These are phyloP conservation scores for Ia io DNA, from an alignment of 2,113 vertebrate species.

Conservation along the genomic window DNA sequence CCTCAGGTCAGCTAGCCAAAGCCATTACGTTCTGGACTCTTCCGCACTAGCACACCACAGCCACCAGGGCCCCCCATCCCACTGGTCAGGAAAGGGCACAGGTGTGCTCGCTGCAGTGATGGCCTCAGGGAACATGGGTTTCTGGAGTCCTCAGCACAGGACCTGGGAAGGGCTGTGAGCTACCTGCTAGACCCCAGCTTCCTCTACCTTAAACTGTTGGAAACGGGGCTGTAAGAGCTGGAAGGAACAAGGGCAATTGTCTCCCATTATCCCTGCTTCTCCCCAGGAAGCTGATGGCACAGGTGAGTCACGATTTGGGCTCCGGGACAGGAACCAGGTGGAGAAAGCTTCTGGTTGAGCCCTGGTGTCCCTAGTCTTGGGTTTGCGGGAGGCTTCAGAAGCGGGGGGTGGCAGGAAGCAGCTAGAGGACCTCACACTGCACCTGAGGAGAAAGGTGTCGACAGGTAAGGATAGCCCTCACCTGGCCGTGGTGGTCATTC, in stretches of 20 bases:
- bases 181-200: background rate
- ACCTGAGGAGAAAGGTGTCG: background rate
- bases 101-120: too few relatives aligned
- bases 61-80: background rate
- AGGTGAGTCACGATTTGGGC: background rate
- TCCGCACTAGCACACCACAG: background rate
- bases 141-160: background rate
- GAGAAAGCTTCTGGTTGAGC: background rate
- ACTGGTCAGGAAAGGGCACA: background rate
- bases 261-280: background rate
- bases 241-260: background rate
- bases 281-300: background rate
- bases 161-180: background rate
- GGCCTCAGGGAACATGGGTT: background rate
- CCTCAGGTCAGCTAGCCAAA: background rate
- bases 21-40: rapidly evolving
- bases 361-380: background rate
- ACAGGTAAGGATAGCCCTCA: background rate
- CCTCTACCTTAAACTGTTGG: background rate
- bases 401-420: background rate
- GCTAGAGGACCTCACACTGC: background rate
- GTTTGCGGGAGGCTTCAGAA: background rate
- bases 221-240: background rate
- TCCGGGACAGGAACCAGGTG: too few relatives aligned
- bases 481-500: rapidly evolving